Base-by-base conservation (phyloP, 2,888 invertebrate species). In the Eristalinus aeneus region DNA sequence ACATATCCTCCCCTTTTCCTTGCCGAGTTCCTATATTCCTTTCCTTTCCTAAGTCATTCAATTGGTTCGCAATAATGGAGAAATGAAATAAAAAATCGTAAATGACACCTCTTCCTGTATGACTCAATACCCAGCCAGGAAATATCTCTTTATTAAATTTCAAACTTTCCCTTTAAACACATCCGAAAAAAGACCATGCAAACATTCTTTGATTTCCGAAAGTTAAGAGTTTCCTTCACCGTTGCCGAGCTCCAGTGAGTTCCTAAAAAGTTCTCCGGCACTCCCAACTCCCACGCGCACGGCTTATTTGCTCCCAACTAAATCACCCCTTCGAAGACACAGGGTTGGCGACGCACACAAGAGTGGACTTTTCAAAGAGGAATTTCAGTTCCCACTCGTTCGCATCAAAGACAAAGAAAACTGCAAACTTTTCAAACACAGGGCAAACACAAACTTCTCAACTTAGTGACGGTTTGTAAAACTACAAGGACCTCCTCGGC, bases 361-460 rank as follows among this genome's bases (percentile, higher is more conserved):
- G n/a, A n/a, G n/a, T 6, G 12, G 39, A 12, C 39, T 16, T n/a
- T 39, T 0, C 16, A 23, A 23, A 0, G 12, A 23, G 22, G 12
- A 23, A 56, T 12, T 23, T 11, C 9, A 56, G 20, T 56, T 56
- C 56, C 56, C 12, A 39, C 39, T 12, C 11, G n/a, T 8, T 39
- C n/a, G 16, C 56, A 56, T 56, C 56, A 12, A 23, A 23, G 56
- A 56, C 23, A 56, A 22, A 56, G 56, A 56, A 56, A 56, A 11
- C 2, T 23, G 5, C 22, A 11, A 56, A 56, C 56, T 56, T 56
- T 56, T 23, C 56, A 23, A 27, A 23, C 10, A 56, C 53, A 23
- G 23, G 23, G 22, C 56, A 56, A 56, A 3, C 5, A 23, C 39
- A 54, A 73, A 73, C 73, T 64, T 56, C 64, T 8, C n/a, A 32